Evolutionary conservation across 2,888 invertebrate species (phyloP).

Genomic region (Pollenia labialis): DNA sequence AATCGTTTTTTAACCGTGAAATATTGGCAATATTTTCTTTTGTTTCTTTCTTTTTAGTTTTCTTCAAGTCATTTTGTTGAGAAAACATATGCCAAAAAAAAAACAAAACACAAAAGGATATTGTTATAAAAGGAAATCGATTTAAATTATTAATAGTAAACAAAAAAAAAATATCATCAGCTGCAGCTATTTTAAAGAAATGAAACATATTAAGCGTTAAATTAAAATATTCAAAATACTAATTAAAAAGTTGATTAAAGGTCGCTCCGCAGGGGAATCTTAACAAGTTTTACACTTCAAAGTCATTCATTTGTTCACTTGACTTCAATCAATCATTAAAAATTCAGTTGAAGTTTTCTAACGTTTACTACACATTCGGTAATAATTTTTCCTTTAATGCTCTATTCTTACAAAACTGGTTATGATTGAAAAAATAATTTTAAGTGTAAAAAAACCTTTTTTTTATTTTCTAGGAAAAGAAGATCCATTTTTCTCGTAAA

Average conservation of each 20-base stretch:
- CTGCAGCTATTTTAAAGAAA: slow-evolving; percentile 5
- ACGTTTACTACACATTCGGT: too few relatives aligned
- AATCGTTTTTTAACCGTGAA: slow-evolving; percentile 45
- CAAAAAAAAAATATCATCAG: neutral
- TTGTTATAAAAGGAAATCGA: slow-evolving; percentile 57
- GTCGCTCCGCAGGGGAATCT: neutral
- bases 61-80: slow-evolving; percentile 42
- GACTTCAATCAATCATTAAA: slow-evolving; percentile 2
- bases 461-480: too few relatives aligned
- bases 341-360: too few relatives aligned
- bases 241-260: neutral
- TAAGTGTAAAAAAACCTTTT: too few relatives aligned
- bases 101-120: neutral
- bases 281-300: neutral
- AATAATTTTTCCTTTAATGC: too few relatives aligned
- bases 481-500: too few relatives aligned
- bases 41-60: slow-evolving; percentile 26
- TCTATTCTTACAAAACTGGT: too few relatives aligned
- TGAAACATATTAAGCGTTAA: slow-evolving; percentile 37
- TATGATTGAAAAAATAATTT: too few relatives aligned
- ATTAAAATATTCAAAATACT: slow-evolving; percentile 56
- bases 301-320: too few relatives aligned
- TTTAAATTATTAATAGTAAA: slow-evolving; percentile 44
- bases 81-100: slow-evolving; percentile 31
- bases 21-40: slow-evolving; percentile 43